Conservation (phyloP, 2,113 vertebrate species). For the Vidua chalybeata region DNA sequence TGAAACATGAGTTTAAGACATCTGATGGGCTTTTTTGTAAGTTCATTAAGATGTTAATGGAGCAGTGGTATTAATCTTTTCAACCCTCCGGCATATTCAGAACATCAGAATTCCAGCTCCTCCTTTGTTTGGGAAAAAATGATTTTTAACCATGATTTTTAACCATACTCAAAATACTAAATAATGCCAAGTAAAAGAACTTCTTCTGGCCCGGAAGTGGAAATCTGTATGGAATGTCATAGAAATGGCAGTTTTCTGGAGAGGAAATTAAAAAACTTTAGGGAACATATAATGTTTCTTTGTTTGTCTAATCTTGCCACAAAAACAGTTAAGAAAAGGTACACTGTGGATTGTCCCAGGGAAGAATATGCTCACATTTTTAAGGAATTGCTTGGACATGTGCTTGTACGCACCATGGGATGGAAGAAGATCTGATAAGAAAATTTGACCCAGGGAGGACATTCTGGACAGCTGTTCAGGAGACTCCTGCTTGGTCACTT, state of each 20-base stretch:
- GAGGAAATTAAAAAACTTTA: background rate
- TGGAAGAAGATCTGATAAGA: background rate
- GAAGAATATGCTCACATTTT: background rate
- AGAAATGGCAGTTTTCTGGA: background rate
- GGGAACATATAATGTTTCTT: background rate
- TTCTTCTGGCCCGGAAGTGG: background rate
- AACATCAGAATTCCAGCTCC: background rate
- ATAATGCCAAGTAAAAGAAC: background rate
- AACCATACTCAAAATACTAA: background rate
- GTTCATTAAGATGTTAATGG: background rate
- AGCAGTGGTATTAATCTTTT: background rate
- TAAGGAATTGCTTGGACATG: background rate
- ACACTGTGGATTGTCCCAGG: background rate
- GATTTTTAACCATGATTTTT: background rate
- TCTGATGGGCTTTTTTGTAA: background rate
- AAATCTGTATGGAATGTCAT: background rate
- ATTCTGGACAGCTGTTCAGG: background rate
- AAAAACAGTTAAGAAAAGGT: background rate
- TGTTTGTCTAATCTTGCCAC: background rate
- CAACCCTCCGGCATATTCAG: background rate
- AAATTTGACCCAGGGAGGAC: background rate
- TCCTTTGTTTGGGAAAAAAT: background rate
- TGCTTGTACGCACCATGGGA: fast-evolving
- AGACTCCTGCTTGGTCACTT: background rate
- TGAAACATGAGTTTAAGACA: background rate